phyloP scores from a whole-genome alignment of 35 echinoderm and acorn worm species.

The Ophiothrix spiculata region DNA sequence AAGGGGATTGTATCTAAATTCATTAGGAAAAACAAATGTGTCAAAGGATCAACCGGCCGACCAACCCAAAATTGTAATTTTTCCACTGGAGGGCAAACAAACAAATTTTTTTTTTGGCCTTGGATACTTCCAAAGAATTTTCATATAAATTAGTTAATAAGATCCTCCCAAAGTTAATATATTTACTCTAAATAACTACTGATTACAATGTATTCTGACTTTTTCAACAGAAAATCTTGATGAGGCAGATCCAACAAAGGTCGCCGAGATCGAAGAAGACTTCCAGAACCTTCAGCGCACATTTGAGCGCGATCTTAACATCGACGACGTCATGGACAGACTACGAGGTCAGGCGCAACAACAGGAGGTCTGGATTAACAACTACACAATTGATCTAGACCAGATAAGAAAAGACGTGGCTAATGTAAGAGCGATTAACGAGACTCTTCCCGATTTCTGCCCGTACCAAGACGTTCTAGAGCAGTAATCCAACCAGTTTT shows the following conservation, averaged over 20 bases:
- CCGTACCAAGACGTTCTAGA: not conserved
- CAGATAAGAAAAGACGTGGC: slow-evolving; percentile 50
- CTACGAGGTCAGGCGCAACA: slow-evolving; percentile 22
- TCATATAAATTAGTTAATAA: too few species aligned
- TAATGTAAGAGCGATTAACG: not conserved
- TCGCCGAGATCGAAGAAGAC: slow-evolving; percentile 48
- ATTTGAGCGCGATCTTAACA: slow-evolving; percentile 47
- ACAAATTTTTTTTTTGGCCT: too few species aligned
- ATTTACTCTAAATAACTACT: too few species aligned
- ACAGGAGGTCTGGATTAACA: slow-evolving; percentile 53
- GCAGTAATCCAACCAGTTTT: too few species aligned
- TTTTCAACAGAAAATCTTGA: slow-evolving; percentile 34
- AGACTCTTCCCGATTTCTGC: not conserved
- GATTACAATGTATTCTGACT: not conserved
- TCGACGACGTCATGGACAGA: slow-evolving; percentile 50
- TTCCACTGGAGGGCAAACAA: too few species aligned
- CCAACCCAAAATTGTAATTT: too few species aligned
- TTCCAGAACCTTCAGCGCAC: slow-evolving; percentile 61
- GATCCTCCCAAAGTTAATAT: too few species aligned
- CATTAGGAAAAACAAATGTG: too few species aligned
- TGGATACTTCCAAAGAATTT: too few species aligned
- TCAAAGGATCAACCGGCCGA: too few species aligned
- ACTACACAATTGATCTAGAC: slow-evolving; percentile 44
- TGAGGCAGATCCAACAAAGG: slow-evolving; percentile 30
- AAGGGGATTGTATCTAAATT: too few species aligned